A percentile compares a stretch with the other conserved stretches of the same genome.
Conservation (phyloP, 2,797 vertebrate species). For the Enteromius thamalakanensis region DNA sequence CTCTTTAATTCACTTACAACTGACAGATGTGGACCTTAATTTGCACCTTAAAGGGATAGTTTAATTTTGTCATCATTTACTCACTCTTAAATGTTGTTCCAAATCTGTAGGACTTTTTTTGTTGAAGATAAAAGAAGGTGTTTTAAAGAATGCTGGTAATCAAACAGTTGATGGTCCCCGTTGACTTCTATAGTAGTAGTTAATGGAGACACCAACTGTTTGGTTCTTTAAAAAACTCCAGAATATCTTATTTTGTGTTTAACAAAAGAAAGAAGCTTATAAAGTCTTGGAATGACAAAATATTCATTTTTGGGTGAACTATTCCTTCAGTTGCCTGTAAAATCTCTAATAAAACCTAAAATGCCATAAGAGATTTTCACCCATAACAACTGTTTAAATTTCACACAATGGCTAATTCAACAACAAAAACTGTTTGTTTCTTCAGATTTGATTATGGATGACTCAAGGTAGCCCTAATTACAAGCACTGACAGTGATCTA, state of each 20-base stretch:
- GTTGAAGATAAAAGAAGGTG: background rate
- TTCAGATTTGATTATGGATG: constrained; percentile 29
- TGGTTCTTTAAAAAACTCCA: background rate
- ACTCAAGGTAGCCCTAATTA: constrained; percentile 48
- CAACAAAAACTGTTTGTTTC: constrained; percentile 34
- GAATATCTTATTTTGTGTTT: background rate
- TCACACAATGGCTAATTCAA: constrained; percentile 1
- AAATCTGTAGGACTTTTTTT: background rate
- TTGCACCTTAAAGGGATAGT: background rate
- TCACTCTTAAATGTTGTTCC: too few species aligned
- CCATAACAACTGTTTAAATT: constrained; percentile 5
- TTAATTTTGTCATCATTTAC: too few species aligned
- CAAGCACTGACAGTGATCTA: constrained; percentile 55
- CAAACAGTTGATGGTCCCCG: background rate
- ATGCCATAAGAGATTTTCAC: background rate
- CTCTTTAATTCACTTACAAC: background rate
- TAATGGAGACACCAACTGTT: background rate
- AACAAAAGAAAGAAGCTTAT: background rate
- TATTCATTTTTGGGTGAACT: background rate
- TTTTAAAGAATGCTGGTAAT: background rate
- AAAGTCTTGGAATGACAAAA: background rate
- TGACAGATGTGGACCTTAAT: background rate
- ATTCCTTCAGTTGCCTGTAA: background rate
- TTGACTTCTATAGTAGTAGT: background rate
- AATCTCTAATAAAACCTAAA: background rate